phyloP scores from a whole-genome alignment of 2,888 invertebrate species.

The Tryphoninae sp. region DNA sequence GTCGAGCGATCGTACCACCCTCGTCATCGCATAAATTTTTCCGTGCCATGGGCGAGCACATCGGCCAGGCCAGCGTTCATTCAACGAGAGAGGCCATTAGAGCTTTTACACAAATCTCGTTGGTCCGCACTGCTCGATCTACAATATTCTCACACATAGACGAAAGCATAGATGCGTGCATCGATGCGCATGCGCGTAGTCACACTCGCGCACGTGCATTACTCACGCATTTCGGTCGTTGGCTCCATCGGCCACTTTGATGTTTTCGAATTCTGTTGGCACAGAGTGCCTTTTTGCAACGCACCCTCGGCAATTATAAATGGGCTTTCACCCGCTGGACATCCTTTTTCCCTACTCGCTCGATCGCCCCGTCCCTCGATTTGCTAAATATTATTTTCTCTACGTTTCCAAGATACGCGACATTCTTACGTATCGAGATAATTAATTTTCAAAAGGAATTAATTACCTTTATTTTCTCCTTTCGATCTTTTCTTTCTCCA shows the following conservation, averaged over 20 bases:
- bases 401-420: background rate
- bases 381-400: background rate
- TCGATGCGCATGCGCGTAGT: background rate
- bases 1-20: background rate
- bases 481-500: no score
- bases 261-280: slow-evolving; percentile 23
- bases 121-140: background rate
- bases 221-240: background rate
- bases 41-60: slow-evolving; percentile 1
- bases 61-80: background rate
- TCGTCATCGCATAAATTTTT: slow-evolving; percentile 6
- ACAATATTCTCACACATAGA: background rate
- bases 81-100: slow-evolving; percentile 30
- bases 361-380: background rate
- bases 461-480: no score
- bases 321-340: slow-evolving; percentile 7
- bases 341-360: slow-evolving; percentile 19
- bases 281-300: slow-evolving; percentile 13
- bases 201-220: background rate
- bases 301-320: slow-evolving; percentile 3
- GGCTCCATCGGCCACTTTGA: slow-evolving; percentile 26
- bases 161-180: background rate
- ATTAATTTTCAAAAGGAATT: no score
- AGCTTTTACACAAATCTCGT: slow-evolving; percentile 12
- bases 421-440: no score